Evolutionary conservation across 2,888 invertebrate species (phyloP).

Genomic region (Acanthosepion pharaonis): DNA sequence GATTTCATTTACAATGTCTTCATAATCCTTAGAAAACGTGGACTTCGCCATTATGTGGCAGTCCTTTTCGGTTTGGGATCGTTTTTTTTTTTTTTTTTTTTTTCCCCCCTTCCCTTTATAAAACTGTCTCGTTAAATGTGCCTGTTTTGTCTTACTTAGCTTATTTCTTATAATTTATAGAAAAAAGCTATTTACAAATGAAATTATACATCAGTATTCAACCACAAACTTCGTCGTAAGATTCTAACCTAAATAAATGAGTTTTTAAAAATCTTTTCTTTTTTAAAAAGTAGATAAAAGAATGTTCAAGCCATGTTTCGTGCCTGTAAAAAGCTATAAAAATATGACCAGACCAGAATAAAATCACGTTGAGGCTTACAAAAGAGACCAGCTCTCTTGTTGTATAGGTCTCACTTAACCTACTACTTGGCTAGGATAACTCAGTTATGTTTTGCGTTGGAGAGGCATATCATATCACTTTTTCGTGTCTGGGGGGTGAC

Average conservation of each 20-base stretch:
- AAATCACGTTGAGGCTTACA: neutral
- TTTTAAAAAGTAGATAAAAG: neutral
- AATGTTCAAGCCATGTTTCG: neutral
- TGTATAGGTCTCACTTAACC: neutral
- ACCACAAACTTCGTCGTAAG: neutral
- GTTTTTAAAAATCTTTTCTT: neutral
- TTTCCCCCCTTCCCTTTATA: neutral
- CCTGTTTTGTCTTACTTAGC: neutral
- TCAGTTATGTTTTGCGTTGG: neutral
- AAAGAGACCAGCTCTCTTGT: neutral
- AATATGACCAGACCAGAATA: neutral
- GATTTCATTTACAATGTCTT: slow-evolving; percentile 68
- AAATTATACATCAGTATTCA: neutral
- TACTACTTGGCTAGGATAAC: neutral
- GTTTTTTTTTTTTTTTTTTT: neutral
- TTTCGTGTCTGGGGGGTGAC: neutral
- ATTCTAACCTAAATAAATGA: no score
- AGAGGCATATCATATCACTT: neutral
- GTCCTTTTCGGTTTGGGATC: slow-evolving; percentile 45
- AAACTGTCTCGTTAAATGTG: neutral
- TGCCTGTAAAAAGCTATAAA: neutral
- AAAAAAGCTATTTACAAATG: neutral
- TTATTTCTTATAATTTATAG: neutral
- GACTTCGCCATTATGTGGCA: slow-evolving; percentile 55
- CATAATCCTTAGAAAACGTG: slow-evolving; percentile 65